These are phyloP conservation scores for Forbesichthys agassizii DNA, from an alignment of 2,113 vertebrate genomes.

Conservation along the genomic window DNA sequence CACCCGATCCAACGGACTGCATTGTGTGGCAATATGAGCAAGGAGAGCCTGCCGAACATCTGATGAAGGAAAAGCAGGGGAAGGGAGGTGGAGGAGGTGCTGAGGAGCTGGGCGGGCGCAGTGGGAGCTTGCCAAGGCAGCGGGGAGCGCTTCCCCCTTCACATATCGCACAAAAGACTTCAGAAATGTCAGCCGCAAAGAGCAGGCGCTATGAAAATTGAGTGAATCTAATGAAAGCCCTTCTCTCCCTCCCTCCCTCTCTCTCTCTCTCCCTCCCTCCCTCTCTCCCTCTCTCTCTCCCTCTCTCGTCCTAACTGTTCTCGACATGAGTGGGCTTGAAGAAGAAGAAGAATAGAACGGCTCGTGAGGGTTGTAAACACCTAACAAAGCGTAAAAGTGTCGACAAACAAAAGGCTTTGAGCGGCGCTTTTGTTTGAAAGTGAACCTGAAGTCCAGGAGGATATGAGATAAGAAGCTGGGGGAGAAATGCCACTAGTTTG, in stretches of 20 bases:
- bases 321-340: constrained; percentile 18
- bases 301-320: constrained; percentile 28
- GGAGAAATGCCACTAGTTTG: not conserved
- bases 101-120: constrained; percentile 56
- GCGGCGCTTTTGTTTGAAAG: constrained; percentile 19
- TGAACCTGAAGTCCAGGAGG: constrained; percentile 17
- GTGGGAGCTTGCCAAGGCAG: constrained; percentile 57
- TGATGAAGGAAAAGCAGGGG: constrained; percentile 10
- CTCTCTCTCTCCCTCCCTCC: not conserved
- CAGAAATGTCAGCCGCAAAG: constrained; percentile 64
- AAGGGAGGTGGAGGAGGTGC: constrained; percentile 33
- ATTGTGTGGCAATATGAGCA: not conserved
- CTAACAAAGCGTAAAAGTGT: constrained; percentile 16
- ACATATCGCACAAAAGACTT: constrained; percentile 66
- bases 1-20: too few species aligned
- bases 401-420: constrained; percentile 19
- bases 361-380: constrained; percentile 28
- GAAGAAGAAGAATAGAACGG: constrained; percentile 7
- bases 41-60: not conserved
- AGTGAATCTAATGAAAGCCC: constrained; percentile 47
- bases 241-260: constrained; percentile 25
- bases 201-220: constrained; percentile 53
- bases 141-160: constrained; percentile 40
- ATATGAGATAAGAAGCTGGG: not conserved
- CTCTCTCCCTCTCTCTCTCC: not conserved